phyloP scores from a whole-genome alignment of 2,113 vertebrate genomes.

The Morone chrysops region DNA sequence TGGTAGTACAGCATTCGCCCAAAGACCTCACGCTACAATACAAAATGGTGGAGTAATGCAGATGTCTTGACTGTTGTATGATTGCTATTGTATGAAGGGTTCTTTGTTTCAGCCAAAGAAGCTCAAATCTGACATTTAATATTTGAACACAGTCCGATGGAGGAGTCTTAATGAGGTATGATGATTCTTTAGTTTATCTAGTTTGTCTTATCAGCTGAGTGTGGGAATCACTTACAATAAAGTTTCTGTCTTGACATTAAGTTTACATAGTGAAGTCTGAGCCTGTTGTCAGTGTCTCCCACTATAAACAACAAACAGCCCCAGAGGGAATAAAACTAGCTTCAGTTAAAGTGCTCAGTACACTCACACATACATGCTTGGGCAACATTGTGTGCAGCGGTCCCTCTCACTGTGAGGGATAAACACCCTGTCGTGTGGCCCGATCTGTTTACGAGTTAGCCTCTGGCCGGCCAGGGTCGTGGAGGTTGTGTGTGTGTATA shows the following conservation, averaged over 20 bases:
- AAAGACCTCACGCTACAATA: neutral
- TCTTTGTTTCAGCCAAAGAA: neutral
- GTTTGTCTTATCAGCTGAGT: constrained; percentile 29
- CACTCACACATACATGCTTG: constrained; percentile 18
- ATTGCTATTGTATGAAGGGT: neutral
- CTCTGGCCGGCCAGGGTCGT: constrained; percentile 32
- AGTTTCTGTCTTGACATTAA: constrained; percentile 25
- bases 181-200: constrained; percentile 17
- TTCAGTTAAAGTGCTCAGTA: constrained; percentile 17
- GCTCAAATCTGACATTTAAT: constrained; percentile 2
- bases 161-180: constrained; percentile 1
- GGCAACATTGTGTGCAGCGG: constrained; percentile 19
- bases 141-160: neutral
- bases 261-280: constrained; percentile 43
- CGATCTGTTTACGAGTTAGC: constrained; percentile 63
- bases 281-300: constrained; percentile 47
- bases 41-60: neutral
- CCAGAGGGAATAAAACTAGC: constrained; percentile 33
- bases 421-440: constrained; percentile 65
- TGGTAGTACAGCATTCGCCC: neutral
- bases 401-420: constrained; percentile 54
- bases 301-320: constrained; percentile 59
- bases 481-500: constrained; percentile 38
- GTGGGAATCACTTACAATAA: constrained; percentile 46
- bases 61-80: neutral